These are phyloP conservation scores for Lagocephalus sceleratus DNA, from an alignment of 2,797 vertebrate species.

Conservation along the genomic window DNA sequence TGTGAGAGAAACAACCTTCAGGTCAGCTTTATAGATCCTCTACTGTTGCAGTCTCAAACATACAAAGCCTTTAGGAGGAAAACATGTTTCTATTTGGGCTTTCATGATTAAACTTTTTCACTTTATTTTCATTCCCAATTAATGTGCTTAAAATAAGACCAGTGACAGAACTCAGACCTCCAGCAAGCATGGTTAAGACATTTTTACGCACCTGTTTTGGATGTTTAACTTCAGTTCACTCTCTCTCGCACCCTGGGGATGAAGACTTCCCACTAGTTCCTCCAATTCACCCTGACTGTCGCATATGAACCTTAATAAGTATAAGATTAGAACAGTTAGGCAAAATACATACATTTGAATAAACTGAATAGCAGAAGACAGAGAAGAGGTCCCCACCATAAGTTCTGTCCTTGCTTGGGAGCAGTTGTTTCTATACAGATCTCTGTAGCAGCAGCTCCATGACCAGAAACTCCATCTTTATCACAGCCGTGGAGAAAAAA, in stretches of 20 bases:
- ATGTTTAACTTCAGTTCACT: constrained; percentile 87
- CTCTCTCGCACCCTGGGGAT: constrained; percentile 90
- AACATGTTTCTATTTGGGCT: not conserved
- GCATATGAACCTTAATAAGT: constrained; percentile 85
- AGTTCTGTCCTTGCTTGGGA: constrained; percentile 95
- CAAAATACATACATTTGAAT: not conserved
- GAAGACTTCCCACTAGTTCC: constrained; percentile 86
- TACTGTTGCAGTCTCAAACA: not conserved
- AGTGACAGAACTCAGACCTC: not conserved
- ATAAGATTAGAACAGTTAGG: not conserved
- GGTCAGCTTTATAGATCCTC: not conserved
- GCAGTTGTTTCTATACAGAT: constrained; percentile 85
- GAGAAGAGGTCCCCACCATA: constrained; percentile 79
- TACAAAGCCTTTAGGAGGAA: too few relatives aligned
- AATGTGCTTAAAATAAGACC: too few relatives aligned
- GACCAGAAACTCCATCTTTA: constrained; percentile 72
- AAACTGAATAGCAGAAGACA: not conserved
- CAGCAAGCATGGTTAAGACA: not conserved
- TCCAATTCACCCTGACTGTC: constrained; percentile 88
- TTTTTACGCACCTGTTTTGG: constrained; percentile 79
- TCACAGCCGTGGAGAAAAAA: constrained; percentile 64
- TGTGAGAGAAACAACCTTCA: not conserved
- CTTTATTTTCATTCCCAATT: too few relatives aligned
- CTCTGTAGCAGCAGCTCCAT: constrained; percentile 65
- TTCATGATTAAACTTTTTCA: not conserved